Conservation (phyloP, 2,888 invertebrate genomes). For the Ernsta delagoae region DNA sequence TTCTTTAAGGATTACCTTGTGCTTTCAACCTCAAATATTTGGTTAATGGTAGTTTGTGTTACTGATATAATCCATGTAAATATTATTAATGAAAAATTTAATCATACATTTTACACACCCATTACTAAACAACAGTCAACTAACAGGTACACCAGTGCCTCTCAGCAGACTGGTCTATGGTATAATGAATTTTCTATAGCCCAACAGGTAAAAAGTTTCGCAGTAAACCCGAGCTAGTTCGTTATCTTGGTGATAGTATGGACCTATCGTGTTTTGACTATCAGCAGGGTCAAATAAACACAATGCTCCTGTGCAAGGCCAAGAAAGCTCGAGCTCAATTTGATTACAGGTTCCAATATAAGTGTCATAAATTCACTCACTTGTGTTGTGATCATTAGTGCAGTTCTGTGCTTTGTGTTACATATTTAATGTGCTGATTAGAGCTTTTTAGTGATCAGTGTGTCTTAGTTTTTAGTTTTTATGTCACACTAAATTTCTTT, state of each 20-base stretch:
- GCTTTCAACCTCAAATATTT: not conserved
- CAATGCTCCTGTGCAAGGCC: constrained; percentile 88
- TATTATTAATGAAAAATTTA: constrained; percentile 39
- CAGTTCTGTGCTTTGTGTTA: constrained; percentile 74
- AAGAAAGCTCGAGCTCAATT: constrained; percentile 88
- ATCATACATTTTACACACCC: constrained; percentile 35
- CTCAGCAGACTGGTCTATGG: constrained; percentile 48
- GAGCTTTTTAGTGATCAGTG: constrained; percentile 48
- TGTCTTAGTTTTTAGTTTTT: constrained; percentile 42
- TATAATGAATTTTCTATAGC: constrained; percentile 85
- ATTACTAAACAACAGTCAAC: constrained; percentile 49
- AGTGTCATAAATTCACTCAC: constrained; percentile 72
- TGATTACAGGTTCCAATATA: constrained; percentile 87
- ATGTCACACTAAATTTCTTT: constrained; percentile 21
- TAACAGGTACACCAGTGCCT: constrained; percentile 45
- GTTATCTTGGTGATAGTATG: constrained; percentile 90
- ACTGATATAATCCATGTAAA: constrained; percentile 24
- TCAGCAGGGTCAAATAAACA: constrained; percentile 91
- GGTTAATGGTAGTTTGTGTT: constrained; percentile 14
- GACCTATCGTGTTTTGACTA: constrained; percentile 94
- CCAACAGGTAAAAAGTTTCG: constrained; percentile 93
- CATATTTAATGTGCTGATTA: constrained; percentile 51
- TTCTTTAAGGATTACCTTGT: not conserved
- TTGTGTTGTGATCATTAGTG: constrained; percentile 82
- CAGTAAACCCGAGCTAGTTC: constrained; percentile 92